Evolutionary conservation across 2,113 vertebrate genomes (phyloP), one percentile per base, ranked within the genome.

Genomic region (Lagopus muta): DNA sequence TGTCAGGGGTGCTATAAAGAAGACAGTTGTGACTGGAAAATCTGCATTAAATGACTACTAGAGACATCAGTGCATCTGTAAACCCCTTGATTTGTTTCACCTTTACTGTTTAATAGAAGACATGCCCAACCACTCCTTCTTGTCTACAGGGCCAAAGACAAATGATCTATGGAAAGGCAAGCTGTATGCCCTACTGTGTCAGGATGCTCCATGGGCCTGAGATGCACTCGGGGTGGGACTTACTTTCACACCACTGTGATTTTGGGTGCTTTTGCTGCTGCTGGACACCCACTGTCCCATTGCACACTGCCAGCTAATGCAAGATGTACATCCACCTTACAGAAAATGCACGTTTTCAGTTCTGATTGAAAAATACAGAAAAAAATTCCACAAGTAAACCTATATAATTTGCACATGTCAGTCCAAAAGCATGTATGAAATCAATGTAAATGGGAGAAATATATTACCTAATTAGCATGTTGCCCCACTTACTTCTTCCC

Each of bases 101-200:
- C 13, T 65, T 76, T 20, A 34, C 21, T 27, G 10, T 13, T 4
- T 30, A 52, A 54, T 28, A 71, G 58, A 77, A 88, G 19, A 25
- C 3, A 2, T 36, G 5, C 45, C 69, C 71, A 86, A 43, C 28
- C 21, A 32, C 58, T 21, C 24, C n/a, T 81, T 3, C 0, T 6
- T 60, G 21, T 21, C 38, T 84, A 4, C 11, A 13, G 30, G 15
- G 45, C 6, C 20, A 61, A 79, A 72, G 52, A 90, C 67, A 83
- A 13, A 40, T 52, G 12, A 57, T 18, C 34, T 43, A 34, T 36
- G 45, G 32, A 76, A 83, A 83, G 61, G 6, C 42, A 55, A 69
- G 52, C 6, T 0, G 2, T 1, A 0, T 40, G 48, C 21, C 47
- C 10, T 43, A 43, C 16, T 2, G 2, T 1, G 5, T 10, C 42